Evolutionary conservation across 2,888 invertebrate genomes (phyloP).

Genomic region (Mythimna loreyi): DNA sequence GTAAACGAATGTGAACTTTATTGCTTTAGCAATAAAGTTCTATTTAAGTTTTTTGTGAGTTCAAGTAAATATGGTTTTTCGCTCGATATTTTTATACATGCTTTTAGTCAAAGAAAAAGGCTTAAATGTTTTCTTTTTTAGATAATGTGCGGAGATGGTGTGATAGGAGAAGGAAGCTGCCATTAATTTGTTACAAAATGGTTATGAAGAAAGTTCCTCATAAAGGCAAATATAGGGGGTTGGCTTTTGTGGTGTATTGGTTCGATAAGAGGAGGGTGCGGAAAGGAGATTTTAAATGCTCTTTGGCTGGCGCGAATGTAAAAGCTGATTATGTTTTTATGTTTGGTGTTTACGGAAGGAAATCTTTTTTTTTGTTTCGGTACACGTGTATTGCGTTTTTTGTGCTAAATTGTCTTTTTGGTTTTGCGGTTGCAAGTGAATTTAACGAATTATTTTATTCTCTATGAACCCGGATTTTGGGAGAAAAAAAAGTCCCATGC

Average conservation of each 20-base stretch:
- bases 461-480: no score
- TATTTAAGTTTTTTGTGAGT: conserved; percentile 37
- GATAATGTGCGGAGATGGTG: conserved; percentile 65
- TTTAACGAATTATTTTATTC: no score
- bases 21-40: accelerated
- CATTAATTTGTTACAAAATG: conserved; percentile 63
- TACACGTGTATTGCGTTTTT: no score
- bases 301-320: not conserved
- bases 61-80: conserved; percentile 51
- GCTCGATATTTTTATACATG: conserved; percentile 69
- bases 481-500: no score
- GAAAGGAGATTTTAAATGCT: conserved; percentile 22
- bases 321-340: conserved; percentile 16
- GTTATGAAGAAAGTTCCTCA: conserved; percentile 47
- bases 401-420: no score
- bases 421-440: no score
- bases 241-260: conserved; percentile 9
- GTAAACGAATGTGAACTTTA: conserved; percentile 43
- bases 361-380: not conserved
- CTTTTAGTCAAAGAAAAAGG: conserved; percentile 73
- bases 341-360: not conserved
- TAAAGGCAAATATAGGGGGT: conserved; percentile 16
- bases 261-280: conserved; percentile 1
- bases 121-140: conserved; percentile 71
- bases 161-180: conserved; percentile 55